A percentile compares a stretch with the other conserved stretches of the same genome.
Conservation (phyloP, 2,797 vertebrate species). For the Eutrigla gurnardus region DNA sequence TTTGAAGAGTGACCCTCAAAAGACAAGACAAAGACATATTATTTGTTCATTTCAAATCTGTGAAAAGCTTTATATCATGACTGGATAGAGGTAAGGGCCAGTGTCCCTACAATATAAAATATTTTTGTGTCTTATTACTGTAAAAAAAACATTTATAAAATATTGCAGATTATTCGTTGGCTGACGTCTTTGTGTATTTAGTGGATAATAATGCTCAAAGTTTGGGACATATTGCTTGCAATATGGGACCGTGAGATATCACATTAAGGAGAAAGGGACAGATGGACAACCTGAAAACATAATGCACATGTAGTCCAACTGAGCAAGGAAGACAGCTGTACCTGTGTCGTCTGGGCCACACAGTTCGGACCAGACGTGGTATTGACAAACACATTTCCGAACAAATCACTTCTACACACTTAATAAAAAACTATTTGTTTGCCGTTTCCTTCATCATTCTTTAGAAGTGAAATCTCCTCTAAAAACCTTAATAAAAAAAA, state of each 20-base stretch:
- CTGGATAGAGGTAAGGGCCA: not conserved
- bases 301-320: no score
- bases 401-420: not conserved
- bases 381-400: not conserved
- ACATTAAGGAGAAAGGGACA: no score
- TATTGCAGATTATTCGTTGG: no score
- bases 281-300: no score
- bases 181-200: not conserved
- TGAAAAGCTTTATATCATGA: not conserved
- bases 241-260: no score
- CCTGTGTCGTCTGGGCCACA: not conserved
- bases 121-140: not conserved
- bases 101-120: not conserved
- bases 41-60: conserved; percentile 3
- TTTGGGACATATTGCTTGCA: not conserved
- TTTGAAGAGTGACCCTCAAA: not conserved
- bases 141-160: not conserved
- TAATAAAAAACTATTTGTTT: not conserved
- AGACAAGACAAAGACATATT: not conserved
- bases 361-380: not conserved
- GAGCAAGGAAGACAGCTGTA: not conserved
- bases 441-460: not conserved
- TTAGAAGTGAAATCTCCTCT: not conserved
- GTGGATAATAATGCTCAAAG: not conserved
- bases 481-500: not conserved